Conservation (phyloP, 2,888 invertebrate species). For the Tineola bisselliella region DNA sequence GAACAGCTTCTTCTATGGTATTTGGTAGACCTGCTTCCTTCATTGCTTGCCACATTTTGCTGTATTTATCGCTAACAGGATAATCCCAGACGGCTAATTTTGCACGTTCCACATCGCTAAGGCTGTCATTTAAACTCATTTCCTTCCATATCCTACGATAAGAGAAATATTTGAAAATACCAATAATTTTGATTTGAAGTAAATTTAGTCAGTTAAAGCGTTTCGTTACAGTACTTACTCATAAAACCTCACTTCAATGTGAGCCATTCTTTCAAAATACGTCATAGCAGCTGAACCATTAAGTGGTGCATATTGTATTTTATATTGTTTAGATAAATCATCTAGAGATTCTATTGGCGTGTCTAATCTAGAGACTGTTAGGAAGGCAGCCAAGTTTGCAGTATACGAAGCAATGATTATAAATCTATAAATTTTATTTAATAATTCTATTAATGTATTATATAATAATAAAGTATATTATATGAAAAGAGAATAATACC, state of each 20-base stretch:
- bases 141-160: conserved; percentile 99
- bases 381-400: conserved; percentile 96
- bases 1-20: conserved; percentile 81
- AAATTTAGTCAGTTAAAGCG: too few relatives aligned
- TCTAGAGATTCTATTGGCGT: conserved; percentile 93
- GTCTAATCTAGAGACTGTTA: conserved; percentile 93
- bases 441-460: too few relatives aligned
- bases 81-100: conserved; percentile 99
- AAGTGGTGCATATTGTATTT: conserved; percentile 93
- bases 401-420: conserved; percentile 99
- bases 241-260: conserved; percentile 94
- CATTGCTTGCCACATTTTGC: conserved; percentile 99
- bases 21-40: conserved; percentile 82
- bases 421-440: conserved; percentile 72
- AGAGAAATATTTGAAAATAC: too few relatives aligned
- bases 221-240: conserved; percentile 71
- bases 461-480: too few relatives aligned
- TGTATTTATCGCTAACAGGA: conserved; percentile 97
- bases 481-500: conserved; percentile 46
- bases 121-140: conserved; percentile 94
- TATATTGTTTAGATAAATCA: conserved; percentile 94
- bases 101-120: conserved; percentile 88
- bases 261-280: conserved; percentile 95
- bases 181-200: too few relatives aligned
- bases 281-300: conserved; percentile 90